Evolutionary conservation across 2,113 vertebrate species (phyloP), one percentile per base, ranked within the genome.

Genomic region (Marmota flaviventris): DNA sequence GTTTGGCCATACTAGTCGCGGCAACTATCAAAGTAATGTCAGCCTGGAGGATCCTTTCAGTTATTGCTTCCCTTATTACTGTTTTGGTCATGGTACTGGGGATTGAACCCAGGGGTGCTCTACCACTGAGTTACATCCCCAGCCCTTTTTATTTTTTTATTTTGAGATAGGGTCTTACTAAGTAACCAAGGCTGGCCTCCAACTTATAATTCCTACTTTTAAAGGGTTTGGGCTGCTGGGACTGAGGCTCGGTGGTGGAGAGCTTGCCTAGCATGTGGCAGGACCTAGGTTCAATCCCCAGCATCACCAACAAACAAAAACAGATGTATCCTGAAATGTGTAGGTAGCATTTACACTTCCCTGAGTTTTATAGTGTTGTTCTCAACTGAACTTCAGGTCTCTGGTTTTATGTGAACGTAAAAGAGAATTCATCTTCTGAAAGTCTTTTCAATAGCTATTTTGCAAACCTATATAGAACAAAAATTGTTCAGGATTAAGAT

Each of bases 321-420:
- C 16, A 45, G 34, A 48, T 91, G 18, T 77, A 11, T 58, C 42
- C n/a, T 81, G 37, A 56, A 51, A 81, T 42, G 1, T 34, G 11
- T 53, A 45, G 61, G 18, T 22, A 34, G 5, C 84, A 14, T 77
- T 70, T 95, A 90, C 67, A 45, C 65, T 91, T 88, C 24, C 51
- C 37, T 95, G 86, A n/a, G 8, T 72, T 96, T 81, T 78, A 42
- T 79, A 58, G 56, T 90, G 34, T 85, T 96, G 82, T 88, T 65
- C 39, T 96, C 25, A 94, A 53, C 20, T 93, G 67, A 45, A 91
- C 72, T 89, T 69, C 25, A 77, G n/a, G 75, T 77, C 85, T 93
- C 16, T 77, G 67, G 67, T 93, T 96, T 96, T 95, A 94, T 83
- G 39, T 85, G 56, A 88, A 90, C 53, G 70, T 97, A 96, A 97